These are phyloP conservation scores for Phainopepla nitens DNA, from an alignment of 2,113 vertebrate species.

Conservation along the genomic window DNA sequence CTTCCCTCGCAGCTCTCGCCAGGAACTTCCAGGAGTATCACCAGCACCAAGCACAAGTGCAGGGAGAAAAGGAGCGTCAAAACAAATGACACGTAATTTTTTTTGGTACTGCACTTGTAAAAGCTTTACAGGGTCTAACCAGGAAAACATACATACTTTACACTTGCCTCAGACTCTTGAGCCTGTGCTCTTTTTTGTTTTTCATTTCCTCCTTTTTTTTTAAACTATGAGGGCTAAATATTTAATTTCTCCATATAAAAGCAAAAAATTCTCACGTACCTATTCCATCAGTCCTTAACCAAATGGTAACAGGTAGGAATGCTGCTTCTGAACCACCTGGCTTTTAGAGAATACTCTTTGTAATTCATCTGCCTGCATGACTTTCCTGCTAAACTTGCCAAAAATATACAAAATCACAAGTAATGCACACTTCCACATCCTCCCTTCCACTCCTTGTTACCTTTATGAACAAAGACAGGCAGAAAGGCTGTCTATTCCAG, in stretches of 20 bases:
- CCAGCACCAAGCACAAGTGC: neutral
- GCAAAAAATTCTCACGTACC: neutral
- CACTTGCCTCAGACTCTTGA: neutral
- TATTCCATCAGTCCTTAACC: neutral
- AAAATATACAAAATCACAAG: neutral
- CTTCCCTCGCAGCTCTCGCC: neutral
- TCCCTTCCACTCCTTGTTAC: neutral
- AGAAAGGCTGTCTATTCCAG: neutral
- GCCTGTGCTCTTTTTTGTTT: neutral
- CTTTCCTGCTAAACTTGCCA: neutral
- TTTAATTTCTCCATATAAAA: neutral
- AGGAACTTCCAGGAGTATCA: neutral
- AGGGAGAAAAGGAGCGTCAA: neutral
- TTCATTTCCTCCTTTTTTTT: neutral
- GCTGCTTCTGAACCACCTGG: neutral
- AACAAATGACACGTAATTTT: neutral
- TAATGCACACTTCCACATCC: neutral
- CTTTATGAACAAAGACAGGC: neutral
- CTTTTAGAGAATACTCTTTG: neutral
- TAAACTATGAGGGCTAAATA: neutral
- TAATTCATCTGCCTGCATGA: neutral
- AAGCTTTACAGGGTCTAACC: neutral
- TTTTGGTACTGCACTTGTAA: neutral
- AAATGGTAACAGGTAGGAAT: neutral
- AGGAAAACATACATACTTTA: neutral